Evolutionary conservation across 2,113 vertebrate species (phyloP).

Genomic region (Athene noctua): DNA sequence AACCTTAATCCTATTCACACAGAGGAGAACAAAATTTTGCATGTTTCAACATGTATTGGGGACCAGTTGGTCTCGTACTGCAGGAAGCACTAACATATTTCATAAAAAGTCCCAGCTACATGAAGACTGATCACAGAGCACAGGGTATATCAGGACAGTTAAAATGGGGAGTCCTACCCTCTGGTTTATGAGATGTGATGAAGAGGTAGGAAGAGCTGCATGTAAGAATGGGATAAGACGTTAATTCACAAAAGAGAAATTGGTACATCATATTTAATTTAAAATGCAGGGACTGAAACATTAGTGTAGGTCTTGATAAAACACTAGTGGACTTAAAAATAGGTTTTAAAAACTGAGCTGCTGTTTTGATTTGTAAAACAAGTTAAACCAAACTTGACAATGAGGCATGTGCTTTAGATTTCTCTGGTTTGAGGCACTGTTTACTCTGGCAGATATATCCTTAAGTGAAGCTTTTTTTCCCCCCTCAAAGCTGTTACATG

Average conservation of each 20-base stretch:
- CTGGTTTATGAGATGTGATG: neutral
- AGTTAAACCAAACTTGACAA: slow-evolving; percentile 76
- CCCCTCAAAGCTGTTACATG: slow-evolving; percentile 67
- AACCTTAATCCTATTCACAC: neutral
- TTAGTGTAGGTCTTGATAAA: slow-evolving; percentile 46
- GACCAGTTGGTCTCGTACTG: neutral
- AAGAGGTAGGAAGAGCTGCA: neutral
- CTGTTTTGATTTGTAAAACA: slow-evolving; percentile 72
- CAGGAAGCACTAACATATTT: neutral
- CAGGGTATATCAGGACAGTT: neutral
- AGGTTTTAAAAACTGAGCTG: slow-evolving; percentile 64
- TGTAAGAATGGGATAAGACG: neutral
- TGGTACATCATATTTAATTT: neutral
- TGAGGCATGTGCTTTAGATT: slow-evolving; percentile 77
- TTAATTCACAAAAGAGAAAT: neutral
- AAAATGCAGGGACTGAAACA: neutral
- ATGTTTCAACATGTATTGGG: neutral
- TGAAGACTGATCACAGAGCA: rapidly evolving
- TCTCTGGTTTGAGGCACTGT: slow-evolving; percentile 72
- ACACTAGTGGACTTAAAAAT: slow-evolving; percentile 63
- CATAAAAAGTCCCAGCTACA: neutral
- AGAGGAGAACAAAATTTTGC: neutral
- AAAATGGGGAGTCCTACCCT: neutral
- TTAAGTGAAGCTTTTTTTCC: slow-evolving; percentile 64
- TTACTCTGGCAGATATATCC: slow-evolving; percentile 73